phyloP scores from a whole-genome alignment of 1,140 invertebrate genomes.

The Anoplophora glabripennis region DNA sequence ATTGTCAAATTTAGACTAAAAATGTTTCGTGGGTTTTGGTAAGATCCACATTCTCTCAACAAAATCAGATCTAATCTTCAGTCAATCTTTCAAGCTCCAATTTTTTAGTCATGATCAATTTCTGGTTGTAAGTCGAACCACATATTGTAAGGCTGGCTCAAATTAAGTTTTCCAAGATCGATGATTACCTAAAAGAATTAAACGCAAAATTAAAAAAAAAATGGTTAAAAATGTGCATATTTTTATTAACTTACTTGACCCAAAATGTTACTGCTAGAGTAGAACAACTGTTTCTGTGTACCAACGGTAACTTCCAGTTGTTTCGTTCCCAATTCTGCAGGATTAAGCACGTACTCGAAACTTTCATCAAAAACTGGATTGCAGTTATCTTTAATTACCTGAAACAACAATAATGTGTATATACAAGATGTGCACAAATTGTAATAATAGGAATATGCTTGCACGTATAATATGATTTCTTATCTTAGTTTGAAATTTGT shows the following conservation, averaged over 20 bases:
- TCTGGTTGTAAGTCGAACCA: slow-evolving; percentile 74
- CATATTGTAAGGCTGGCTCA: slow-evolving; percentile 61
- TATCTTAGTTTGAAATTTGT: neutral
- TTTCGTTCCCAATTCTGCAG: slow-evolving; percentile 68
- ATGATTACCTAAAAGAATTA: slow-evolving; percentile 59
- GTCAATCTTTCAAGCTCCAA: no score
- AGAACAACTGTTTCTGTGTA: slow-evolving; percentile 77
- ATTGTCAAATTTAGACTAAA: no score
- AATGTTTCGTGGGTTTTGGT: no score
- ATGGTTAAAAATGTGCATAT: slow-evolving; percentile 6
- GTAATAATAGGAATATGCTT: neutral
- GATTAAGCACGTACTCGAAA: slow-evolving; percentile 80
- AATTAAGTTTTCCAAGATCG: slow-evolving; percentile 63
- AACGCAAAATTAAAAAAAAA: slow-evolving; percentile 6
- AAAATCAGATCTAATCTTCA: no score
- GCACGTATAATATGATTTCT: neutral
- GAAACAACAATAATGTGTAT: slow-evolving; percentile 21
- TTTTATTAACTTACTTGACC: slow-evolving; percentile 61
- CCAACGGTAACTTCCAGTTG: slow-evolving; percentile 78
- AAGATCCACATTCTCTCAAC: no score
- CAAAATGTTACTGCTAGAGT: slow-evolving; percentile 73
- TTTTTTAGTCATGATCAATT: neutral
- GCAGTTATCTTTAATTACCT: slow-evolving; percentile 83
- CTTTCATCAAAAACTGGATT: slow-evolving; percentile 90
- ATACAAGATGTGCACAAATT: neutral